phyloP scores from a whole-genome alignment of 2,888 invertebrate species.

The Nomada lathburiana region DNA sequence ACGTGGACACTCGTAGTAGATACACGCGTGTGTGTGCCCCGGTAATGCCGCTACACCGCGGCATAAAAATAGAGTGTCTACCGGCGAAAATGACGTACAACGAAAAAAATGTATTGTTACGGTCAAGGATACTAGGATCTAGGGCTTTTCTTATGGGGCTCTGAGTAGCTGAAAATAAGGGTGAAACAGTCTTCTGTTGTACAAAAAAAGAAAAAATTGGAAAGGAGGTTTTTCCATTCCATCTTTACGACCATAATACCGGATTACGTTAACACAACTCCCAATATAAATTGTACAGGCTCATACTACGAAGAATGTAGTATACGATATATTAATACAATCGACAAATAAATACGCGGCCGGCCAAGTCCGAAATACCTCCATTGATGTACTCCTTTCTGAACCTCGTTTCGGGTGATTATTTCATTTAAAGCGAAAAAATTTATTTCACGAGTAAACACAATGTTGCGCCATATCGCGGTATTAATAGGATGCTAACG shows the following conservation, averaged over 20 bases:
- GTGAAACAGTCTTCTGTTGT: background rate
- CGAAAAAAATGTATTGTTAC: background rate
- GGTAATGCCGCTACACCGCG: background rate
- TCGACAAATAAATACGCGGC: background rate
- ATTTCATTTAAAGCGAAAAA: background rate
- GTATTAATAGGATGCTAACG: background rate
- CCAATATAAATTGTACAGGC: no score
- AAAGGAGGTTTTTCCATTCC: background rate
- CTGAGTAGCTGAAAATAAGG: conserved; percentile 3
- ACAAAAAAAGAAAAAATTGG: no score
- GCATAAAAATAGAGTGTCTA: conserved; percentile 10
- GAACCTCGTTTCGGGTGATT: no score
- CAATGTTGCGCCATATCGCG: background rate
- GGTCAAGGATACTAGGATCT: background rate
- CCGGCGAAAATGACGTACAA: background rate
- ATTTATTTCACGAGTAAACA: background rate
- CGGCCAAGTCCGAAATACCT: background rate
- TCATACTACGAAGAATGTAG: no score
- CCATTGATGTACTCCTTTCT: no score
- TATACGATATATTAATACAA: background rate
- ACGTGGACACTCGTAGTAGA: conserved; percentile 40
- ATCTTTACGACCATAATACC: background rate
- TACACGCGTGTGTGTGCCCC: conserved; percentile 13
- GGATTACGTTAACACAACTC: background rate
- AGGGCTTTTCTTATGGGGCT: background rate